Evolutionary conservation across 2,113 vertebrate genomes (phyloP), one percentile per base, ranked within the genome.

Genomic region (Sander vitreus): DNA sequence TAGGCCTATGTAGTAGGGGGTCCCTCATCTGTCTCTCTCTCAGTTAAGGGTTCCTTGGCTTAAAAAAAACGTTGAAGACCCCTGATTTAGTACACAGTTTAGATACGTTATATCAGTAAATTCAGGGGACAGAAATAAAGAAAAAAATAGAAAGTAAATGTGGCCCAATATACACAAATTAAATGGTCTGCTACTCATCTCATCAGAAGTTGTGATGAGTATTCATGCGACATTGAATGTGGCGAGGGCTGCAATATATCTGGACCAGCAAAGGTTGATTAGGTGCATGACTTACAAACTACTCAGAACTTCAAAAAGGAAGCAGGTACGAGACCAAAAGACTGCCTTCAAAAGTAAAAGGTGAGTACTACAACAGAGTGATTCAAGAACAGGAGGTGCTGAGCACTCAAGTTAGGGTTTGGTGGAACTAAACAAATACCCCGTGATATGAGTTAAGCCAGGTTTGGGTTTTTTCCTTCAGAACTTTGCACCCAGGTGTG

Each of bases 401-500:
- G 85, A 87, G 78, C 39, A 65, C 66, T 89, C 68, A 89, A 92
- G 81, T 89, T 78, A 68, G 77, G 69, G 62, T 68, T 85, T 82
- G 85, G 86, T 76, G 84, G 86, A 78, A 85, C 81, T 92, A 80
- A 89, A 86, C 86, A 95, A 95, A 95, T 85, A 93, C 78, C 57
- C 83, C 76, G 87, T 88, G 92, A 93, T 93, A 90, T 88, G 88
- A 93, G 78, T 78, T 88, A 91, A 93, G 85, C 85, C 83, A 88
- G 89, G 86, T 76, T 81, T 62, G 59, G 75, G 15, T 51, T 73
- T 70, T 54, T 76, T 73, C 75, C 86, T 71, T 93, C 13, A 94
- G 91, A 94, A 93, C 87, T 90, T 71, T 82, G 87, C 51, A 77
- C 79, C 89, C 95, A 95, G 95, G 95, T 96, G 95, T 83, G 89